phyloP scores from a whole-genome alignment of 1,140 invertebrate genomes.

The Drosophila grimshawi region DNA sequence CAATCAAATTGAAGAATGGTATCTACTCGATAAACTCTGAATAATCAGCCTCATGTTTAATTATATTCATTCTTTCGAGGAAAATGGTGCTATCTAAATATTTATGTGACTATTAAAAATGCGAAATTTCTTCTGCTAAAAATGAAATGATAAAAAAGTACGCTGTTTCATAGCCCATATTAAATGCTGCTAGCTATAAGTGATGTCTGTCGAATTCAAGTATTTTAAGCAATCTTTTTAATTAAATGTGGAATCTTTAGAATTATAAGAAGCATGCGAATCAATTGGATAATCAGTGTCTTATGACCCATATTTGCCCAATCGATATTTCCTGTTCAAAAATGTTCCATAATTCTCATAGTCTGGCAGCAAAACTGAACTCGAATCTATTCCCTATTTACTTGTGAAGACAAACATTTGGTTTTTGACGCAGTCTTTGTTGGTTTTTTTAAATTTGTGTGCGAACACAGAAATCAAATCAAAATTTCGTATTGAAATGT shows the following conservation, averaged over 20 bases:
- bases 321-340: slow-evolving; percentile 47
- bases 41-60: neutral
- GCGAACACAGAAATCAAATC: slow-evolving; percentile 67
- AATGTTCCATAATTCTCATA: neutral
- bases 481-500: slow-evolving; percentile 80
- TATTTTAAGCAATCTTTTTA: neutral
- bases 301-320: slow-evolving; percentile 13
- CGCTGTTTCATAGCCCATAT: too few species aligned
- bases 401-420: slow-evolving; percentile 51
- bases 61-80: slow-evolving; percentile 4
- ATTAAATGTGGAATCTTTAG: neutral
- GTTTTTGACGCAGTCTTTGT: slow-evolving; percentile 48
- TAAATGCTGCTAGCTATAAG: neutral
- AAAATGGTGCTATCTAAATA: slow-evolving; percentile 18
- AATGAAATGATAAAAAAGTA: neutral
- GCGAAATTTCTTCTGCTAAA: slow-evolving; percentile 1
- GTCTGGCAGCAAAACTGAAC: slow-evolving; percentile 17
- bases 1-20: neutral
- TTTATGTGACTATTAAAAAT: slow-evolving; percentile 9
- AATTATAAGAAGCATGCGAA: slow-evolving; percentile 1
- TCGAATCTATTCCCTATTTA: slow-evolving; percentile 40
- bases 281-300: slow-evolving; percentile 8
- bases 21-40: neutral
- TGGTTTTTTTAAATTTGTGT: slow-evolving; percentile 54
- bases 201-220: slow-evolving; percentile 8